Base-by-base conservation (phyloP, 2,113 vertebrate genomes). In the Syngnathus scovelli region DNA sequence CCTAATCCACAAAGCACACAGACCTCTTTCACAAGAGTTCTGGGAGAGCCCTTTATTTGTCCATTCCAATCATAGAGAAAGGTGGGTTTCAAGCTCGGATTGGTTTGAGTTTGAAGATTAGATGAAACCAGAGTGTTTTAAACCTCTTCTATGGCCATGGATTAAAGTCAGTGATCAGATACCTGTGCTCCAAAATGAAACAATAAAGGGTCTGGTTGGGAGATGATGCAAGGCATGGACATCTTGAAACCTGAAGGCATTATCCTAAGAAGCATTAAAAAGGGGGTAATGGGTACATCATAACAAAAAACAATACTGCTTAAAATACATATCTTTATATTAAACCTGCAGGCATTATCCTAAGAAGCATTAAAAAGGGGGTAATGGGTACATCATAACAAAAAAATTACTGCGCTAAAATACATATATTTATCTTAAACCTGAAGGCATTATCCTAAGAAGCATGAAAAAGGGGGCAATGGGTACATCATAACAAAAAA, bases 111-210 rank as follows among this genome's bases (percentile, higher is more conserved):
- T 94, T 93, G 90, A 73, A 96, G 95, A 98, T 97, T 97, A 97
- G 90, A 89, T 96, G 95, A 96, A 98, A 98, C 95, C 88, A 84
- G 93, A 98, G 97, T 91, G 90, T 90, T 90, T 92, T 97, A 96
- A 96, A 93, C 92, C 92, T 91, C 91, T 90, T 94, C 90, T 89
- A 93, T 91, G 93, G 88, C 86, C 83, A 75, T 90, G 94, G 95
- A 96, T 98, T 95, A 96, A 89, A 91, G 86, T 88, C 48, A 89
- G 90, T 83, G 90, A 87, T 33, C 27, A 33, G 27, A 88, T 89
- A 88, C 80, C 83, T 83, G 84, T 85, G 85, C 69, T 83, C 72
- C 80, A 83, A 91, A 92, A 93, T 90, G 83, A 94, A 89, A 92
- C 84, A 86, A 90, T 88, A 90, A 88, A 88, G 76, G 89, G 83